A percentile compares a stretch with the other conserved stretches of the same genome.
Evolutionary conservation across 2,113 vertebrate genomes (phyloP).

Genomic region (Microcebus lehilahytsara): DNA sequence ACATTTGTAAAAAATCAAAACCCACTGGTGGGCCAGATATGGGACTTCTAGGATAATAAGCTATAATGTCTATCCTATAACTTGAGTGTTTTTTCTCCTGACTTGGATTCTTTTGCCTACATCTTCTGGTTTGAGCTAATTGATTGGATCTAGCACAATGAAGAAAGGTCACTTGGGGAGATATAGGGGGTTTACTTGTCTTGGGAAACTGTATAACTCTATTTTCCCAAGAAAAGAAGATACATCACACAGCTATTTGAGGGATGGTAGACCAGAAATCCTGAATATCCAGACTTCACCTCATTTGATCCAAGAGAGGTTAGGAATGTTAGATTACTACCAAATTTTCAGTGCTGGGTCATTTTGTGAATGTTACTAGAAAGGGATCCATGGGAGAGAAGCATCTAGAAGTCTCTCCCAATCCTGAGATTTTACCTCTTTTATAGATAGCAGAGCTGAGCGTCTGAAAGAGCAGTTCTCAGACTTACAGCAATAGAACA

Average conservation of each 20-base stretch:
- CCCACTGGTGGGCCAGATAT: background rate
- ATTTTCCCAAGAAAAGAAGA: background rate
- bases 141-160: background rate
- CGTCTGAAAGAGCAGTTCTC: background rate
- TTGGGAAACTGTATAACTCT: background rate
- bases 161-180: background rate
- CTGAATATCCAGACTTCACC: background rate
- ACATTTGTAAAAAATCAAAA: background rate
- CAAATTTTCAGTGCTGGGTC: background rate
- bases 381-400: fast-evolving
- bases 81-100: background rate
- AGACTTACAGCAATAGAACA: background rate
- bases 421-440: background rate
- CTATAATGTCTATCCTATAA: background rate
- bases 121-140: background rate
- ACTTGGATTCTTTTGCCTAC: background rate
- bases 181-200: background rate
- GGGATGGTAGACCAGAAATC: background rate
- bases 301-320: background rate
- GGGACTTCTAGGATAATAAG: background rate
- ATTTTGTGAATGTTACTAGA: background rate
- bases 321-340: background rate
- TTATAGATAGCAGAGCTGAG: fast-evolving
- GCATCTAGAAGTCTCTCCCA: background rate
- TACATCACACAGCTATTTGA: background rate